Base-by-base conservation (phyloP, 2,797 vertebrate species). In the Coendou prehensilis region DNA sequence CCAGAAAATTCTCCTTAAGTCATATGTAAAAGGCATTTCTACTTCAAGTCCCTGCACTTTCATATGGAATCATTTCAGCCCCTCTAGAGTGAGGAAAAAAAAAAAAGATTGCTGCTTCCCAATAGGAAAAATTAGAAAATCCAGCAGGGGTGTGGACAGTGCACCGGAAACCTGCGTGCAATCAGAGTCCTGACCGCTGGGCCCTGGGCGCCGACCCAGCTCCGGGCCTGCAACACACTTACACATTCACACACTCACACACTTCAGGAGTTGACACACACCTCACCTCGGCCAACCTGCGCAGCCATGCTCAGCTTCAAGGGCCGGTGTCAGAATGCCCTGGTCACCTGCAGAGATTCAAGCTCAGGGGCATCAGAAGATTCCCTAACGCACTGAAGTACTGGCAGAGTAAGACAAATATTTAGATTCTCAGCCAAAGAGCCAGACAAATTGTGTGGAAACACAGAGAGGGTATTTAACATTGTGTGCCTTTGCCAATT, bases 341-440 rank as follows among this genome's bases (percentile, higher is more conserved):
- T 52, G 2, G 2, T 33, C 26, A 82, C 45, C 17, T 69, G 52
- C 18, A 89, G 37, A 91, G 91, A 94, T 37, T 57, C 83, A 10
- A 47, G 54, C 88, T 71, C 64, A 79, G 30, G 28, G 13, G 37
- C 1, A 4, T 9, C 6, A 47, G 30, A 30, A 30, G 41, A 45
- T 79, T 82, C 64, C 59, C 54, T 92, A 6, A 82, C 79, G 93
- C 73, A 28, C 6, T 76, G 3, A 94, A 50, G 64, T 41, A 80
- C 13, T 84, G n/a, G 45, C 56, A 84, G 18, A 54, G 9, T 15
- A 50, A 10, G 0, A 30, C 59, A 91, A 89, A 91, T 87, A 33
- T 94, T 92, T 79, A 93, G n/a, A 59, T 26, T 87, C 91, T 64
- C 64, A 83, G 83, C 86, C 97, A 83, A 92, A 50, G 47, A 85